phyloP scores from a whole-genome alignment of 2,797 vertebrate genomes.

The Menidia menidia region DNA sequence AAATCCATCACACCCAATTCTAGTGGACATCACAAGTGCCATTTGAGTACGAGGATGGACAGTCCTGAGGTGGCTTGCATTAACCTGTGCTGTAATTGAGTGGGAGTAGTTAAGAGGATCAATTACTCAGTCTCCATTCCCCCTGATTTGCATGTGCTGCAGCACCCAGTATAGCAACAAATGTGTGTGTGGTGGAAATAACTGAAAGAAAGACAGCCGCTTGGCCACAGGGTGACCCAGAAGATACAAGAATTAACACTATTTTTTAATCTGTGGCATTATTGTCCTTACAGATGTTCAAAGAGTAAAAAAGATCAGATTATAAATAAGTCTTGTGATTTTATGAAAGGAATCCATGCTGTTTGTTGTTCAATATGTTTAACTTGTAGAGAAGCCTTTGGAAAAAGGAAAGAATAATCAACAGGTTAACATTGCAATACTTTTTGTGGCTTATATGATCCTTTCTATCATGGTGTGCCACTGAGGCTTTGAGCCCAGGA shows the following conservation, averaged over 20 bases:
- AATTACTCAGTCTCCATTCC: slow-evolving; percentile 65
- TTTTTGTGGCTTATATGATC: neutral
- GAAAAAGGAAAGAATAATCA: neutral
- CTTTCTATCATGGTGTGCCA: neutral
- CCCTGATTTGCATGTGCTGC: slow-evolving; percentile 51
- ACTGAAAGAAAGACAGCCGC: slow-evolving; percentile 19
- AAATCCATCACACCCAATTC: slow-evolving; percentile 39
- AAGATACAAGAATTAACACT: slow-evolving; percentile 12
- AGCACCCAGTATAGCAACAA: slow-evolving; percentile 48
- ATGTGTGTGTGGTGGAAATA: slow-evolving; percentile 39
- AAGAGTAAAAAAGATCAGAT: slow-evolving; percentile 20
- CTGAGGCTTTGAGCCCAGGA: slow-evolving; percentile 39
- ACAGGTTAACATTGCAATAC: neutral
- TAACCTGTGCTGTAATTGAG: slow-evolving; percentile 77
- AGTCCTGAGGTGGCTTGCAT: slow-evolving; percentile 63
- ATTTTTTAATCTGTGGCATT: slow-evolving; percentile 20
- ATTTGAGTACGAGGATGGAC: slow-evolving; percentile 45
- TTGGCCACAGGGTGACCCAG: slow-evolving; percentile 38
- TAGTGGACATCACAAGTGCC: slow-evolving; percentile 32
- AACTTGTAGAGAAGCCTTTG: neutral
- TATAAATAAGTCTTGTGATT: slow-evolving; percentile 18
- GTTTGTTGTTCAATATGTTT: neutral
- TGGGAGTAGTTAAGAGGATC: slow-evolving; percentile 76
- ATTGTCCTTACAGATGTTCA: slow-evolving; percentile 18
- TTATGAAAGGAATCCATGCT: slow-evolving; percentile 14